Percentiles rank a stretch among this genome's conserved stretches.
Evolutionary conservation across 2,888 invertebrate species (phyloP).

Genomic region (Augiades crinisus): DNA sequence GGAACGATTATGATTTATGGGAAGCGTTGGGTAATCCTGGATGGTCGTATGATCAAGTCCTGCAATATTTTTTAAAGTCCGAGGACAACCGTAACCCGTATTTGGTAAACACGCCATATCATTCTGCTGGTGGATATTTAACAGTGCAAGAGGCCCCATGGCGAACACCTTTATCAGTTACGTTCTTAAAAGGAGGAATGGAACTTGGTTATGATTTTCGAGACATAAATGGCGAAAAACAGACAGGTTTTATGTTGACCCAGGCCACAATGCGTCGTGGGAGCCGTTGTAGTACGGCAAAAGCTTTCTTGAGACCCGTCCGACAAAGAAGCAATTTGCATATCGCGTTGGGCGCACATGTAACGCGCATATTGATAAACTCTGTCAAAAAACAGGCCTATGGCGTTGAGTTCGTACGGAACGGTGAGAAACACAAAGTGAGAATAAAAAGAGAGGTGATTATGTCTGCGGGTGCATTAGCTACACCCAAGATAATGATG

Average conservation of each 20-base stretch:
- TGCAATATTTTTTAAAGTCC: conserved; percentile 93
- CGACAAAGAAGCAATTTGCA: conserved; percentile 89
- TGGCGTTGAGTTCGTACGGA: conserved; percentile 87
- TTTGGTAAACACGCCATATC: conserved; percentile 87
- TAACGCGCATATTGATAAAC: conserved; percentile 86
- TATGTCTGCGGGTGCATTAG: conserved; percentile 92
- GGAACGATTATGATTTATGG: conserved; percentile 94
- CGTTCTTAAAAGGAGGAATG: conserved; percentile 90
- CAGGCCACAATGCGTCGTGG: conserved; percentile 93
- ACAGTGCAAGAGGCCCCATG: conserved; percentile 93
- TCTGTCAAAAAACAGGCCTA: conserved; percentile 85
- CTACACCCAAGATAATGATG: conserved; percentile 95
- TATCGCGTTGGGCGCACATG: conserved; percentile 89
- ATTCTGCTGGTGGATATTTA: conserved; percentile 88
- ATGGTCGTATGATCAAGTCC: conserved; percentile 91
- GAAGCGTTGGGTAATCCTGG: conserved; percentile 90
- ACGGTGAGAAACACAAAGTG: conserved; percentile 84
- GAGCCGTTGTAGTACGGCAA: conserved; percentile 92
- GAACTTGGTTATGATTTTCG: conserved; percentile 91
- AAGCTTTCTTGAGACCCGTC: conserved; percentile 92
- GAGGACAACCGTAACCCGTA: conserved; percentile 95
- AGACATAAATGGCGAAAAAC: conserved; percentile 91
- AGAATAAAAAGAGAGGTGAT: conserved; percentile 91
- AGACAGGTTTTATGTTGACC: conserved; percentile 93
- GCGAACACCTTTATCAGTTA: conserved; percentile 90